Evolutionary conservation across 2,888 invertebrate genomes (phyloP).

Genomic region (Endotricha flammealis): DNA sequence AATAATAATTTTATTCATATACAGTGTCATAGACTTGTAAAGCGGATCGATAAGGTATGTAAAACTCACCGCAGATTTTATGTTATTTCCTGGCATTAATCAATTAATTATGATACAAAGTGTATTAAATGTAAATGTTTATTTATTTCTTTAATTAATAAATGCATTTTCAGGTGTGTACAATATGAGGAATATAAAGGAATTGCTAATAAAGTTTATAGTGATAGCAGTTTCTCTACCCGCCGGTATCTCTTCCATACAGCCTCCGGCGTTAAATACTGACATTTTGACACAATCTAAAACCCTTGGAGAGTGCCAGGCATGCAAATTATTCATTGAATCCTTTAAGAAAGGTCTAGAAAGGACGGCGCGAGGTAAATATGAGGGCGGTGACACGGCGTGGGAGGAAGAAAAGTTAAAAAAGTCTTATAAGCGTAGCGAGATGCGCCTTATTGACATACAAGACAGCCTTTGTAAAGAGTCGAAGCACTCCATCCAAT

Average conservation of each 20-base stretch:
- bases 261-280: slow-evolving; percentile 45
- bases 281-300: slow-evolving; percentile 50
- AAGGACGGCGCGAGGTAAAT: slow-evolving; percentile 90
- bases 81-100: neutral
- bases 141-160: slow-evolving; percentile 12
- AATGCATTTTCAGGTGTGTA: slow-evolving; percentile 35
- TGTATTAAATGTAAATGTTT: slow-evolving; percentile 25
- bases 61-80: neutral
- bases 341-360: slow-evolving; percentile 90
- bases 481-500: slow-evolving; percentile 85
- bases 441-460: slow-evolving; percentile 93
- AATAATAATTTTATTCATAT: neutral
- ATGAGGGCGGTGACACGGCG: slow-evolving; percentile 94
- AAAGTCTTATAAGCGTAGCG: slow-evolving; percentile 89
- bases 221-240: slow-evolving; percentile 30
- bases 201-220: slow-evolving; percentile 20
- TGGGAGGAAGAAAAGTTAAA: slow-evolving; percentile 95
- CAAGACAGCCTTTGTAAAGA: slow-evolving; percentile 90
- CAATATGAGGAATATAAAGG: slow-evolving; percentile 33
- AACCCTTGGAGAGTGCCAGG: slow-evolving; percentile 85
- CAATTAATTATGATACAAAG: too few relatives aligned
- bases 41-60: slow-evolving; percentile 5
- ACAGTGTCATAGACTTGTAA: neutral
- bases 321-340: slow-evolving; percentile 84
- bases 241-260: slow-evolving; percentile 32